Base-by-base conservation (phyloP, 1,140 invertebrate genomes). In the Pararge aegeria region DNA sequence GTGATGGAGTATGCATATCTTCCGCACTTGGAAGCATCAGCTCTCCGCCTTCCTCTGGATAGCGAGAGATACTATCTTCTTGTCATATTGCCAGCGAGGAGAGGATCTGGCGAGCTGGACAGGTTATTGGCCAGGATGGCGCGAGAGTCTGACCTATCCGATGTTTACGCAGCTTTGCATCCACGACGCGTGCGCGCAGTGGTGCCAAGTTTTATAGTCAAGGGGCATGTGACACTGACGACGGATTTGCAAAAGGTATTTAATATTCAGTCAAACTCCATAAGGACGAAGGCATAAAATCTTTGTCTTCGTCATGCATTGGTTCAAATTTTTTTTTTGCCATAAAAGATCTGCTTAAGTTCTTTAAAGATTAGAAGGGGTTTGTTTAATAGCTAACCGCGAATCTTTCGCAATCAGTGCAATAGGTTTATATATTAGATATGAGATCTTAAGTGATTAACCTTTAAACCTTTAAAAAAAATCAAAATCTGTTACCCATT, bases 141-240 rank as follows among this genome's bases (percentile, higher is more conserved):
- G 0, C 70, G 87, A 2, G 90, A 87, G 54, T 87, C 90, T 13
- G 92, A 91, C 54, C 87, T 95, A 18, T 92, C 93, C 2, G 80
- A 93, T 46, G 92, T 96, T 44, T 91, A 95, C 51, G 91, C 91
- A 10, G 91, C 93, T 56, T 84, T 96, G 24, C 92, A 92, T 51
- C 92, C 93, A 0, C 93, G 93, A 12, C 93, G 94, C 80, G 94
- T 96, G 2, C 92, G 92, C 63, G 94, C 94, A 0, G 92, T 93
- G 5, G 94, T 96, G 61, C 95, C 95, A 0, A 94, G 94, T 64
- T 96, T 96, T 75, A 94, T 92, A 77, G 89, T 96, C 1, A 93
- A 94, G 58, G 95, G 95, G 44, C 95, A 94, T 67, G 93, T 96
- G 49, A 93, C 93, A 40, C 86, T 96, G 40, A 96, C 95, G 15